phyloP scores from a whole-genome alignment of 2,113 vertebrate species.

The Labrus mixtus region DNA sequence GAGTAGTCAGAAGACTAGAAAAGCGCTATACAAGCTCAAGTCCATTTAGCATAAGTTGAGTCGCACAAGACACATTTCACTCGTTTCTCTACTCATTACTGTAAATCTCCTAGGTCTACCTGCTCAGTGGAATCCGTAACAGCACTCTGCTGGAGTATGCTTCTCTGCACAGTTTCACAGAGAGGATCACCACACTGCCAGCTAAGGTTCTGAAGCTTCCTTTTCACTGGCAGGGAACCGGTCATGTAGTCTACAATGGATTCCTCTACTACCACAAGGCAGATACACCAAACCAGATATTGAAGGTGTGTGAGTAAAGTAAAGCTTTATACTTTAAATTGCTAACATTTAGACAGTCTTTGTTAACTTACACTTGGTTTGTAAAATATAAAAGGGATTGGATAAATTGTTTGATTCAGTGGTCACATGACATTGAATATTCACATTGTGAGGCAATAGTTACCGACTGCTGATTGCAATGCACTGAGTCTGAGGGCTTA shows the following conservation, averaged over 20 bases:
- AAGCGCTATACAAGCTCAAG: no score
- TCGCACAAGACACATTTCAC: neutral
- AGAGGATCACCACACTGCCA: slow-evolving; percentile 71
- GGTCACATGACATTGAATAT: neutral
- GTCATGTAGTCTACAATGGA: slow-evolving; percentile 87
- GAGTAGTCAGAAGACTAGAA: no score
- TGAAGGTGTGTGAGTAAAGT: slow-evolving; percentile 82
- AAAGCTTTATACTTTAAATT: no score
- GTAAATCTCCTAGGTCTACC: slow-evolving; percentile 79
- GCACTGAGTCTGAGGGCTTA: neutral
- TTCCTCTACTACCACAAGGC: slow-evolving; percentile 92
- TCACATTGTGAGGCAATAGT: neutral
- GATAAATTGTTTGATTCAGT: no score
- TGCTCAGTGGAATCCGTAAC: slow-evolving; percentile 88
- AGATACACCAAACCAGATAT: slow-evolving; percentile 88
- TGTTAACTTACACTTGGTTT: neutral
- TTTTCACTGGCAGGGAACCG: slow-evolving; percentile 91
- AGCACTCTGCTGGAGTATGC: slow-evolving; percentile 86
- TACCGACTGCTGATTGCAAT: neutral
- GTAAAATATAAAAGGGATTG: neutral
- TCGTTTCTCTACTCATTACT: neutral
- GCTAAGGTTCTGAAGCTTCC: slow-evolving; percentile 83
- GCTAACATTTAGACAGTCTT: neutral
- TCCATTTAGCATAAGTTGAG: neutral
- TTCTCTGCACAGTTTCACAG: slow-evolving; percentile 87